These are phyloP conservation scores for Cephonodes hylas DNA, from an alignment of 2,888 invertebrate species.

Conservation along the genomic window DNA sequence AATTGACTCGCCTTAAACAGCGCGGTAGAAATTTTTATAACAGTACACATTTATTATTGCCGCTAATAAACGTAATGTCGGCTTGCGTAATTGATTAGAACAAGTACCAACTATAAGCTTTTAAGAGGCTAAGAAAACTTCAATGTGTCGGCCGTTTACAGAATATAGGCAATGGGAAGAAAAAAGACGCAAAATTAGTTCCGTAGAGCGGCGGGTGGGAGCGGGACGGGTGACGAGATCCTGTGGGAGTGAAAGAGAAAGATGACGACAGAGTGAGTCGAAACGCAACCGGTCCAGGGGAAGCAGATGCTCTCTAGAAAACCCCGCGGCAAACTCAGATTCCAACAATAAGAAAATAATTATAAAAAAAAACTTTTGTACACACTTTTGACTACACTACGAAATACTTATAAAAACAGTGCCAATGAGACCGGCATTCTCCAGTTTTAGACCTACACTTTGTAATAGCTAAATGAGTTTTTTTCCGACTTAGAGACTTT, in stretches of 20 bases:
- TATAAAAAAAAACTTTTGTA: conserved; percentile 51
- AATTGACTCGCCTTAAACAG: background rate
- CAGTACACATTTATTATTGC: conserved; percentile 3
- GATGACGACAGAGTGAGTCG: conserved; percentile 50
- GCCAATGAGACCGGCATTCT: background rate
- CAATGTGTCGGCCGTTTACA: conserved; percentile 50
- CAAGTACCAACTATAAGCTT: conserved; percentile 33
- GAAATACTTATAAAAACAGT: background rate
- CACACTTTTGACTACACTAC: conserved; percentile 28
- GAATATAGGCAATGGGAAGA: conserved; percentile 64
- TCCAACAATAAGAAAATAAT: conserved; percentile 69
- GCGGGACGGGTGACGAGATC: conserved; percentile 36
- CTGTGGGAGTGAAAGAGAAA: conserved; percentile 47
- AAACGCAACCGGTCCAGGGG: conserved; percentile 74
- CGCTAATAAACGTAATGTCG: background rate
- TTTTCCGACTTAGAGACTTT: conserved; percentile 2
- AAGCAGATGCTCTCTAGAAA: conserved; percentile 74
- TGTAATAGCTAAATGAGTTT: background rate
- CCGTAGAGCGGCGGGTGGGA: conserved; percentile 56
- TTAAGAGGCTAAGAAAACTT: conserved; percentile 34
- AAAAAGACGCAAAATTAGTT: conserved; percentile 75
- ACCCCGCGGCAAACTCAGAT: conserved; percentile 70
- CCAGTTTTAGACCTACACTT: background rate
- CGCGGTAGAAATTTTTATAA: background rate
- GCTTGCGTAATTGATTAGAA: conserved; percentile 30